Evolutionary conservation across 2,113 vertebrate genomes (phyloP), one percentile per base, ranked within the genome.

Genomic region (Pelecanoides urinatrix): DNA sequence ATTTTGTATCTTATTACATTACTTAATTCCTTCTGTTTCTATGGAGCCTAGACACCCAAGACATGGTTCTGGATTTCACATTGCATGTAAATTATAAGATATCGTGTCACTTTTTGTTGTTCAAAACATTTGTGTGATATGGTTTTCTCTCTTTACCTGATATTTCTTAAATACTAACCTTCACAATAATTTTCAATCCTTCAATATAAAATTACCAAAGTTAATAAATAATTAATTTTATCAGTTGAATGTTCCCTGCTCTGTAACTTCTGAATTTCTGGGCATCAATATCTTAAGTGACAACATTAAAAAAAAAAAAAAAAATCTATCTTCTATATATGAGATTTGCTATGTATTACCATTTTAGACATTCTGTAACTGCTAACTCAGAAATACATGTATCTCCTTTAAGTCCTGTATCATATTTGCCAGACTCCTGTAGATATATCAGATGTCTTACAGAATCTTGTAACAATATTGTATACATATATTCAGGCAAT

Each of bases 141-240:
- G 0, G 0, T n/a, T 81, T 77, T 71, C 11, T 82, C 16, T 58
- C 16, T 88, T 29, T 34, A 56, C 5, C 5, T 1, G 0, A 25
- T 76, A n/a, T 63, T 86, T 56, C 20, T 7, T 26, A 73, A 76
- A 49, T 72, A 38, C 58, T 23, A 50, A 29, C 4, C 3, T 45
- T 70, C 23, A 82, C 1, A n/a, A 61, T 45, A 55, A 52, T 91
- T 58, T 71, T 59, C 11, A 68, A 5, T 50, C 13, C 6, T 44
- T 67, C 40, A 62, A 10, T 27, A 30, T 3, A 86, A 34, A 92
- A 91, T 52, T 44, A 13, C 2, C 7, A 18, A 11, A 23, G 3
- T 58, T 71, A 86, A 72, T 16, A 65, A 32, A 49, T 34, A 0
- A 53, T 20, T 45, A 53, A 8, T 38, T 74, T 74, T 25, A 40